Evolutionary conservation across 2,797 vertebrate species (phyloP).

Genomic region (Enteromius fasciolatus): DNA sequence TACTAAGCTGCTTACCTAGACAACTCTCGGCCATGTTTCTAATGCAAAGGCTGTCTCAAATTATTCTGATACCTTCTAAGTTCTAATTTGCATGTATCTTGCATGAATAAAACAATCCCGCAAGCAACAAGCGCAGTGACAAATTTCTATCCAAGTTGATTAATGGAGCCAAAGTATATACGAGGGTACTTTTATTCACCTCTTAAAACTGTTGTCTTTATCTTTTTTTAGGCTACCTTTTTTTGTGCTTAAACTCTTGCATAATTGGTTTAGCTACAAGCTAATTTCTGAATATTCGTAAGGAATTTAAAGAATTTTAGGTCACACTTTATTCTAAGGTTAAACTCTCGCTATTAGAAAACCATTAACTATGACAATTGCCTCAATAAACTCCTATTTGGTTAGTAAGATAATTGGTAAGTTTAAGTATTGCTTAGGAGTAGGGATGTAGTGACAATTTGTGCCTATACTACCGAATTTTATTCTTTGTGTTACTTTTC

Average conservation of each 20-base stretch:
- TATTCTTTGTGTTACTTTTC: too few species aligned
- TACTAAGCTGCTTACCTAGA: slow-evolving; percentile 21
- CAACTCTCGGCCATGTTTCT: neutral
- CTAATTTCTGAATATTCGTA: neutral
- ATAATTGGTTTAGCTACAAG: neutral
- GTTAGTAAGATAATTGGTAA: too few species aligned
- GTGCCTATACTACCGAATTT: too few species aligned
- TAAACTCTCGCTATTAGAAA: neutral
- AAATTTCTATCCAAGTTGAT: slow-evolving; percentile 3
- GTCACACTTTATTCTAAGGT: neutral
- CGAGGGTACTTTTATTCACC: neutral
- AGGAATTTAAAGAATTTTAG: neutral
- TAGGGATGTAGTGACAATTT: too few species aligned
- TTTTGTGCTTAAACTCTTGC: neutral
- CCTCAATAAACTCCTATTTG: neutral
- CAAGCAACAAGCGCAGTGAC: neutral
- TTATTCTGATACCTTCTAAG: slow-evolving; percentile 17
- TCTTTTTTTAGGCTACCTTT: neutral
- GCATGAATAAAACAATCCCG: slow-evolving; percentile 10
- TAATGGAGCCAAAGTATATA: neutral
- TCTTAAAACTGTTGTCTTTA: neutral
- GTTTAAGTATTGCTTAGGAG: too few species aligned
- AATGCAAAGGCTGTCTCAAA: neutral
- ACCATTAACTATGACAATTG: neutral
- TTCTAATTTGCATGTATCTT: slow-evolving; percentile 10